Evolutionary conservation across 2,113 vertebrate genomes (phyloP).

Genomic region (Melanotaenia duboulayi): DNA sequence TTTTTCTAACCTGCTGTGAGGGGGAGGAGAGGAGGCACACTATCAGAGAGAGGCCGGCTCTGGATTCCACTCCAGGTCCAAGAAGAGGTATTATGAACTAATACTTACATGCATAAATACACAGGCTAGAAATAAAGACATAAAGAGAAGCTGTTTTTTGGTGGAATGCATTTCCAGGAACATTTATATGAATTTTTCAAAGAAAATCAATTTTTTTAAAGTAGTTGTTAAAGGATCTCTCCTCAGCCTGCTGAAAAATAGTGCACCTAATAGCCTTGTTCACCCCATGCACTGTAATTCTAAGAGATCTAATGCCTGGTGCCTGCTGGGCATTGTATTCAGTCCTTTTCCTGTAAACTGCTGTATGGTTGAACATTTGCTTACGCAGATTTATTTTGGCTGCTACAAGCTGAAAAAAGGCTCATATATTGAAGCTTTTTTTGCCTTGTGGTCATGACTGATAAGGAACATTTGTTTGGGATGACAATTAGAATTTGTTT

Average conservation of each 20-base stretch:
- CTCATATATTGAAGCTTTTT: not conserved
- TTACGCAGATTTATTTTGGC: slow-evolving; percentile 20
- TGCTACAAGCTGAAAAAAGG: not conserved
- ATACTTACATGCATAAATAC: slow-evolving; percentile 17
- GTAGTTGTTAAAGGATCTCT: slow-evolving; percentile 12
- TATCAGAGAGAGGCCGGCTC: slow-evolving; percentile 80
- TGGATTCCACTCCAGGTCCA: slow-evolving; percentile 74
- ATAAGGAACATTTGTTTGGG: not conserved
- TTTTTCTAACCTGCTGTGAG: slow-evolving; percentile 90
- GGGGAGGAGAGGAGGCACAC: slow-evolving; percentile 77
- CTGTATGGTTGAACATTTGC: not conserved
- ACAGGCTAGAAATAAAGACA: not conserved
- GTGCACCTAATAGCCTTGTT: slow-evolving; percentile 12
- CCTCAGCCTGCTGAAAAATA: slow-evolving; percentile 7
- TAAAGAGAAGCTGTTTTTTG: not conserved
- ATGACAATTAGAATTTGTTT: not conserved
- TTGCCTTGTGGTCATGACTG: not conserved
- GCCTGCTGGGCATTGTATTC: slow-evolving; percentile 10
- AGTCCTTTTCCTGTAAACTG: slow-evolving; percentile 29
- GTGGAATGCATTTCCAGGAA: not conserved
- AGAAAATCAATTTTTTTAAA: slow-evolving; percentile 37
- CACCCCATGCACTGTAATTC: slow-evolving; percentile 26
- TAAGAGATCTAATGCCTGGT: slow-evolving; percentile 31
- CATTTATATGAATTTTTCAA: slow-evolving; percentile 30
- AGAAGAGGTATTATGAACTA: slow-evolving; percentile 83